Base-by-base conservation (phyloP, 2,797 vertebrate genomes). In the Anguilla obscura region DNA sequence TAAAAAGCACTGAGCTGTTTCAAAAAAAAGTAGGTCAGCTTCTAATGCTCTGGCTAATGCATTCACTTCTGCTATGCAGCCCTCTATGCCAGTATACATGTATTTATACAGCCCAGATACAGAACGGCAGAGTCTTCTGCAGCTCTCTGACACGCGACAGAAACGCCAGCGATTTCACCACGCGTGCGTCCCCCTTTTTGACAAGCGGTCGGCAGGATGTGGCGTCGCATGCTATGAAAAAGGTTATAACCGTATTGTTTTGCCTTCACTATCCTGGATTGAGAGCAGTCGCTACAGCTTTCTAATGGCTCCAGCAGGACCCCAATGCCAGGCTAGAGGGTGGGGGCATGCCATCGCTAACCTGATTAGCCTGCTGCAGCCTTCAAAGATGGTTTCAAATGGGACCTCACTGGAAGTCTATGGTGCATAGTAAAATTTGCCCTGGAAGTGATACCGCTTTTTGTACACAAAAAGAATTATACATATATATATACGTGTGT, bases 21-120 rank as follows among this genome's bases (percentile, higher is more conserved):
- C 69, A 27, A 16, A 30, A 18, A 40, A 82, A 88, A 88, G 87
- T 88, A 85, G 87, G 87, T 88, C 87, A 88, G 80, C 48, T 85
- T 74, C 82, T 84, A 88, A 85, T 56, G 63, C 87, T 54, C 82
- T 66, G 87, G 24, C 87, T 88, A 84, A 74, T 88, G 82, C 63
- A 85, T 85, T 74, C 50, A 52, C 18, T 71, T 45, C 12, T 56
- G 60, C 45, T 9, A 16, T 54, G 21, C 50, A 71, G 50, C 80
- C 54, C 33, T 63, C 58, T 63, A 54, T 88, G 87, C n/a, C 82
- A 54, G 87, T 88, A 21, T 21, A 30, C 63, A 74, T 85, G 80
- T 74, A 54, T 60, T 84, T 84, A 88, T 52, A 56, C 33, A 74
- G 30, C 30, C 45, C 12, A 14, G 52, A 69, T n/a, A 52, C 63